Evolutionary conservation across 2,888 invertebrate genomes (phyloP), one percentile per base, ranked within the genome.

Genomic region (Lysandra coridon): DNA sequence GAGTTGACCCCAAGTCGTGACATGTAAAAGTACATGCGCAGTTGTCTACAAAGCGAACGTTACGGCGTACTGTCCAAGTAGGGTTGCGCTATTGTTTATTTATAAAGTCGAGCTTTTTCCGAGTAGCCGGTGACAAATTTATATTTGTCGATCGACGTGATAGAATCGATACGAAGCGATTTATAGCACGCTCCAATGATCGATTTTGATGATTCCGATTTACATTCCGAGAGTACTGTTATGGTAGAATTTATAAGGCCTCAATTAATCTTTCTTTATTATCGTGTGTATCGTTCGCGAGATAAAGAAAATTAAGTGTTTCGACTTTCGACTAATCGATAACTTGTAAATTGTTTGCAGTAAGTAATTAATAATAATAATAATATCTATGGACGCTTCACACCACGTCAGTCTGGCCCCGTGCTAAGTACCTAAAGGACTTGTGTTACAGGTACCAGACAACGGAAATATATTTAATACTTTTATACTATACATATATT

Each of bases 71-170:
- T 81, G 80, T 83, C 92, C 92, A 89, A 90, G 89, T 89, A 92
- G 84, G 91, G 91, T 82, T 73, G 84, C 87, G 87, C 90, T 93
- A 93, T 93, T 94, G 91, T 93, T 94, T 94, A 94, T 94, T 93
- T 93, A 93, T 94, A 93, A 94, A 91, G 87, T 88, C 84, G 87
- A 86, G 86, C 89, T 91, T 92, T 92, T 93, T 90, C 91, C 90
- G 85, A 89, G 86, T 88, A 85, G 85, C 86, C 90, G 87, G 88
- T 93, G 94, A 93, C 93, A 93, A 94, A 94, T 94, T 93, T 94
- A 94, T 94, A 94, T 93, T 92, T 91, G 92, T 92, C 91, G 92
- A 92, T 91, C 87, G 88, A 89, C 89, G 89, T 89, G 93, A 94
- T 93, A 91, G 91, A 90, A 92, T 91, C 91, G 92, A 92, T 92